Evolutionary conservation across 1,140 invertebrate genomes (phyloP), one percentile per base, ranked within the genome.

Genomic region (Trachymyrmex cornetzi): DNA sequence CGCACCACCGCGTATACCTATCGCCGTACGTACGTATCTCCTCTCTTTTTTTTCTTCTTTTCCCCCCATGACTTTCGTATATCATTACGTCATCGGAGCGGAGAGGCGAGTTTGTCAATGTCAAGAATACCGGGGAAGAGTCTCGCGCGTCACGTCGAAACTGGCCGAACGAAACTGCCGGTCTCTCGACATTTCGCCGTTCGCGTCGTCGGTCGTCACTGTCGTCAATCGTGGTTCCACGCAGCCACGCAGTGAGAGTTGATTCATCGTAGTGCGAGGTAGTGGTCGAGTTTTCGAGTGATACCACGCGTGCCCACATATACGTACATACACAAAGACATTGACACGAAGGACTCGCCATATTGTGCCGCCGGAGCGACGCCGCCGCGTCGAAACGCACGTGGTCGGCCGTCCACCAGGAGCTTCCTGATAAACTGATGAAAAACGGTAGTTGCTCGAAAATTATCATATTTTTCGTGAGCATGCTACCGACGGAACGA

Each of bases 81-180:
- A 88, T 53, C 55, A 44, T 92, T 87, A 87, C 89, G 87, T 92
- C 92, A 90, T 91, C 80, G 50, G 67, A 81, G 72, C 14, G 53
- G 48, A 74, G 85, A 92, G 85, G 89, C 91, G 87, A 86, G 1
- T 48, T 90, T 53, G 88, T 87, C 86, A 74, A 87, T 91, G 82
- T 74, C 69, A 75, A 87, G 88, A 72, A 90, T 90, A 44, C 61
- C 59, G 5, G 24, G 63, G 53, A 34, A 44, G 50, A 44, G 38
- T 64, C 12, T 14, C 38, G 34, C 34, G 22, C 55, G 38, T 63
- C 14, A 3, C 5, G 38, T 12, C 11, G 14, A 50, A 50, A 50
- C 48, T 48, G 48, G 48, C 3, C 11, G 24, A 19, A 6, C 11
- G 24, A 19, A 6, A 9, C 12, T 19, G 7, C 11, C 4, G 30